Evolutionary conservation across 2,888 invertebrate species (phyloP).

Genomic region (Cosmia pyralina): DNA sequence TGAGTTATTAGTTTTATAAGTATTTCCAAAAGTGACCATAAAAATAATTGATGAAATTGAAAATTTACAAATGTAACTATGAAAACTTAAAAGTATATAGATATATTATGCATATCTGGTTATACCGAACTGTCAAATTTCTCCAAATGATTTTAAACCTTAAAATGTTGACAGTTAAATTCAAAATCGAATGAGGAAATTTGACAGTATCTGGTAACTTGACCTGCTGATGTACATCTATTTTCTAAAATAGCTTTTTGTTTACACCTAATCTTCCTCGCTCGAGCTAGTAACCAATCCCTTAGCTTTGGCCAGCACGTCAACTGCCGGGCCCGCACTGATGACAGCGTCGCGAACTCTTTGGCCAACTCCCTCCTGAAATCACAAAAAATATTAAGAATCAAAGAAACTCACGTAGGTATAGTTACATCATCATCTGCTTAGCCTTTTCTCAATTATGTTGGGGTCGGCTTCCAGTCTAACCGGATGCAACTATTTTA

Average conservation of each 20-base stretch:
- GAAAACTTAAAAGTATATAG: background rate
- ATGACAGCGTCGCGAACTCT: slow-evolving; percentile 70
- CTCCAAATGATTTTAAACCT: too few species aligned
- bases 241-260: background rate
- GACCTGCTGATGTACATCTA: background rate
- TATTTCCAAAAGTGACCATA: too few species aligned
- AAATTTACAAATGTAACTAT: background rate
- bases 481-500: too few species aligned
- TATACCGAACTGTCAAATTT: too few species aligned
- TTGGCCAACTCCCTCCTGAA: slow-evolving; percentile 72
- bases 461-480: too few species aligned
- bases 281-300: slow-evolving; percentile 17
- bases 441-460: too few species aligned
- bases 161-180: too few species aligned
- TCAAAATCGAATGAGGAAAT: too few species aligned
- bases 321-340: slow-evolving; percentile 68
- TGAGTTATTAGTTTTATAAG: too few species aligned
- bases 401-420: background rate
- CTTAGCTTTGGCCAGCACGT: slow-evolving; percentile 65
- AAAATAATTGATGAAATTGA: too few species aligned
- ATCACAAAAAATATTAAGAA: slow-evolving; percentile 6
- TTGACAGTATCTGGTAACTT: too few species aligned
- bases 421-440: background rate
- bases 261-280: slow-evolving; percentile 25
- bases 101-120: background rate